Evolutionary conservation across 2,797 vertebrate species (phyloP), one percentile per base, ranked within the genome.

Genomic region (Scyliorhinus canicula): DNA sequence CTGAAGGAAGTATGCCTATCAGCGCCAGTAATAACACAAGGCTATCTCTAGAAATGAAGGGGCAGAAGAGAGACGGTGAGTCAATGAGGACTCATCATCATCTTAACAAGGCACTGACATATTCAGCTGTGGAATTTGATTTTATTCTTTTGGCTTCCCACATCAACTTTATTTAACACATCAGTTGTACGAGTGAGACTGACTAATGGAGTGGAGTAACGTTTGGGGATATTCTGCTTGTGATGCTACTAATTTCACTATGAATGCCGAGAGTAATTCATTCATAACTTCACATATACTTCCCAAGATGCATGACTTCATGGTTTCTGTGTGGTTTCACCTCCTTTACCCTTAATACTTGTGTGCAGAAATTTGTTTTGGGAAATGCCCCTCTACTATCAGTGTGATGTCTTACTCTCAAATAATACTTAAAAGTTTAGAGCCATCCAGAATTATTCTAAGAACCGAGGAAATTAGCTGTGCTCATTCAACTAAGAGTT

Each of bases 341-440:
- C 40, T 28, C 47, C 26, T 60, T 82, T 63, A 52, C 1, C 6
- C 9, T 19, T 3, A 5, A 47, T 60, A 71, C 84, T 63, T 91
- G 95, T 93, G 95, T 95, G 19, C 94, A 63, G 95, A 82, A 71
- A 95, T 21, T 63, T 31, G 14, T 63, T 69, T 88, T 16, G 52
- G 35, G 31, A 88, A 35, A 88, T 88, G 35, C 16, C 14, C 19
- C 28, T n/a, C 50, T 88, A 24, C 88, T 65, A 91, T 40, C 40
- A 88, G 55, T n/a, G 7, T 82, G 40, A 82, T 82, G 79, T 7
- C 44, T 47, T 47, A 88, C 14, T 14, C 16, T 57, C 31, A 88
- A 52, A 35, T 65, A 65, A 65, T 91, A 91, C 5, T 44, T 40
- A 63, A 57, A 63, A 91, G 24, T 24, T 47, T 47, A 82, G 19